Conservation (phyloP, 2,113 vertebrate genomes). For the Nibea coibor region DNA sequence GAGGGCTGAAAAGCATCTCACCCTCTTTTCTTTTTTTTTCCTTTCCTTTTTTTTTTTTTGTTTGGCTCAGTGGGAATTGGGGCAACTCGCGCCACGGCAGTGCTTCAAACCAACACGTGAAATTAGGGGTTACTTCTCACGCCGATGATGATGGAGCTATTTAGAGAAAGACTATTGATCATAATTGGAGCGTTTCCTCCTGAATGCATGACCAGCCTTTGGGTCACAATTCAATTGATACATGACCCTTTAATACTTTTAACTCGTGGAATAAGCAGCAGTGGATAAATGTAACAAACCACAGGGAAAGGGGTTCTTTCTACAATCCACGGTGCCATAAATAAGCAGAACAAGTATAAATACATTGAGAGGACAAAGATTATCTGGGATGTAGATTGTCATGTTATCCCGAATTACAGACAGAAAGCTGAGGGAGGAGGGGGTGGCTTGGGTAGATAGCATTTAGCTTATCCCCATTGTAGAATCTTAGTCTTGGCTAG, state of each 20-base stretch:
- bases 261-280: not conserved
- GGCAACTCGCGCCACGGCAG: not conserved
- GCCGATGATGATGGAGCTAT: not conserved
- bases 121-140: conserved; percentile 14
- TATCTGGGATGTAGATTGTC: conserved; percentile 75
- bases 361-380: conserved; percentile 76
- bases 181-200: not conserved
- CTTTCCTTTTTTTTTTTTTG: not conserved
- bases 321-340: conserved; percentile 52
- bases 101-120: not conserved
- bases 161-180: conserved; percentile 7
- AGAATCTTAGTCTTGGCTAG: conserved; percentile 73
- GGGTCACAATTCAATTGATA: conserved; percentile 9
- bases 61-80: conserved; percentile 33
- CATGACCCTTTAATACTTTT: conserved; percentile 18
- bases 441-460: conserved; percentile 50
- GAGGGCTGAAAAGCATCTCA: conserved; percentile 40
- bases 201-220: not conserved
- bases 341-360: conserved; percentile 72
- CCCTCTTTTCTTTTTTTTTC: not conserved
- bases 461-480: conserved; percentile 77
- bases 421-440: conserved; percentile 43
- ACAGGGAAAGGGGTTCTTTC: not conserved
- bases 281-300: conserved; percentile 1
- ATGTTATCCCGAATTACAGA: conserved; percentile 76